Evolutionary conservation across 2,797 vertebrate species (phyloP).

Genomic region (Enteromius thamalakanensis): DNA sequence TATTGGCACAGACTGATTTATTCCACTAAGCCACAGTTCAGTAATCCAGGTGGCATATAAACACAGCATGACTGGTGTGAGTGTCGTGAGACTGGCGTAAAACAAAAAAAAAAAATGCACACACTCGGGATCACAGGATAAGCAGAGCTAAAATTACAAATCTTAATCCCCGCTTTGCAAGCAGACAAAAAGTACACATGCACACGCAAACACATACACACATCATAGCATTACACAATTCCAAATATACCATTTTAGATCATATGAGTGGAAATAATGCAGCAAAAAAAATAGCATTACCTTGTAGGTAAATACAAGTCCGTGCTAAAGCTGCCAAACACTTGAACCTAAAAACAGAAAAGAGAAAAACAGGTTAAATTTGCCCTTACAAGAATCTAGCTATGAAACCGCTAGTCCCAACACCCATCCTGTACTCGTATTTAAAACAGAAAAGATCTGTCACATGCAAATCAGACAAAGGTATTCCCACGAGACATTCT

Average conservation of each 20-base stretch:
- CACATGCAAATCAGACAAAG: constrained; percentile 1
- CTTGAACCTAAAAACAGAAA: constrained; percentile 86
- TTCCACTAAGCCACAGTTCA: constrained; percentile 54
- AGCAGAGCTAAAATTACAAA: constrained; percentile 45
- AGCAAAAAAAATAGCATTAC: constrained; percentile 73
- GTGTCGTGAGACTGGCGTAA: constrained; percentile 16
- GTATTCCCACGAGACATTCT: constrained; percentile 1
- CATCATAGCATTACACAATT: background rate
- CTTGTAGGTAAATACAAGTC: constrained; percentile 98
- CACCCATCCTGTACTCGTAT: background rate
- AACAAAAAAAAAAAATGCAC: constrained; percentile 35
- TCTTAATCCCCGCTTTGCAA: constrained; percentile 52
- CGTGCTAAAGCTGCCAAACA: constrained; percentile 99
- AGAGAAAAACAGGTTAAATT: constrained; percentile 37
- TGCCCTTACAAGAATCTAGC: background rate
- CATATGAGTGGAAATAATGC: background rate
- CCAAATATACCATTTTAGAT: background rate
- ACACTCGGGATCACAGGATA: constrained; percentile 41
- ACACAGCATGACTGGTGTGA: constrained; percentile 24
- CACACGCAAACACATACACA: background rate
- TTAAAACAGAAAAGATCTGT: background rate
- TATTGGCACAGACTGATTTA: constrained; percentile 41
- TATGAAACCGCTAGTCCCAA: background rate
- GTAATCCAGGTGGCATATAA: constrained; percentile 57
- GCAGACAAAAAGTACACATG: background rate